phyloP scores from a whole-genome alignment of 2,888 invertebrate genomes.

The Priapulus caudatus region DNA sequence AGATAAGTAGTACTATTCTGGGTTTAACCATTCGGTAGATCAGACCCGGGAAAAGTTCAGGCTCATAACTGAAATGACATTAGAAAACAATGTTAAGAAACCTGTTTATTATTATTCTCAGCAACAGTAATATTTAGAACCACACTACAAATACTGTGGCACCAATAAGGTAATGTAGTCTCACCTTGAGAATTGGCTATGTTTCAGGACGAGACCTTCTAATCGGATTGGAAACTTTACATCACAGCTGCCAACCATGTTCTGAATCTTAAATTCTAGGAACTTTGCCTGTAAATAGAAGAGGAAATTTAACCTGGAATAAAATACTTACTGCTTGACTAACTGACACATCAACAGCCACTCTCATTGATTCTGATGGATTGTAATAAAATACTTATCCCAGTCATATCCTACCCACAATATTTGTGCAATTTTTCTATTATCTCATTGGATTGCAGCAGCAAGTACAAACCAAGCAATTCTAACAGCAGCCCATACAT shows the following conservation, averaged over 20 bases:
- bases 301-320: too few relatives aligned
- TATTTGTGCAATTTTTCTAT: too few relatives aligned
- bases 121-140: not conserved
- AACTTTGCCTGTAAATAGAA: constrained; percentile 51
- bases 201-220: constrained; percentile 65
- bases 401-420: too few relatives aligned
- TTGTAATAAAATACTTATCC: too few relatives aligned
- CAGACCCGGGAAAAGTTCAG: constrained; percentile 95
- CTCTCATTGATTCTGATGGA: too few relatives aligned
- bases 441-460: too few relatives aligned
- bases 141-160: not conserved
- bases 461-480: too few relatives aligned
- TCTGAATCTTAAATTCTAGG: constrained; percentile 66
- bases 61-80: constrained; percentile 77
- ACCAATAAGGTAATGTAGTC: not conserved
- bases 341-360: too few relatives aligned
- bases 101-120: not conserved
- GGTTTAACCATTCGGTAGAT: constrained; percentile 96
- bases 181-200: constrained; percentile 59
- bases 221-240: constrained; percentile 71
- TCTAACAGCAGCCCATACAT: constrained; percentile 5
- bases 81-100: constrained; percentile 5
- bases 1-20: constrained; percentile 85
- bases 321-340: too few relatives aligned
- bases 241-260: constrained; percentile 76